Evolutionary conservation across 1,140 invertebrate species (phyloP).

Genomic region (Callitettix versicolor): DNA sequence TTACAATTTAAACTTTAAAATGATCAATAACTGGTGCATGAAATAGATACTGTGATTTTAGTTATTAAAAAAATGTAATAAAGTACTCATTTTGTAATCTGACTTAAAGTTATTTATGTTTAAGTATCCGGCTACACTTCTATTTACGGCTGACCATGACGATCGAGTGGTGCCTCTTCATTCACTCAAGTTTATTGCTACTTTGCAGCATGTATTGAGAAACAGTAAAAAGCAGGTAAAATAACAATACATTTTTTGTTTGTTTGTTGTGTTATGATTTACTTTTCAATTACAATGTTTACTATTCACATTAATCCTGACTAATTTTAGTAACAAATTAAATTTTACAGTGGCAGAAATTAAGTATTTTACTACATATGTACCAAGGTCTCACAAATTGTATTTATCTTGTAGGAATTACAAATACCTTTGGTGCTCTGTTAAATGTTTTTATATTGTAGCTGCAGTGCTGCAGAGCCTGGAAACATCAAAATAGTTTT

Average conservation of each 20-base stretch:
- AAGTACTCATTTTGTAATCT: too few species aligned
- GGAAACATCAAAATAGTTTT: too few species aligned
- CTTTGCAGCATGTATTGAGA: slow-evolving; percentile 70
- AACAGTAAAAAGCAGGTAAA: slow-evolving; percentile 41
- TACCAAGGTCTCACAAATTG: not conserved
- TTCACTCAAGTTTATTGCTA: slow-evolving; percentile 88
- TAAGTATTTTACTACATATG: not conserved
- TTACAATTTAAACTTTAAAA: too few species aligned
- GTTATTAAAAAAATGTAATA: too few species aligned
- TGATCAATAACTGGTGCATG: too few species aligned
- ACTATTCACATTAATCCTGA: too few species aligned
- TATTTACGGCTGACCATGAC: slow-evolving; percentile 95
- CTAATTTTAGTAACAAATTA: not conserved
- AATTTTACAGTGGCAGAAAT: not conserved
- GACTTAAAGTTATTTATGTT: too few species aligned
- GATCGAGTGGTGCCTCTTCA: slow-evolving; percentile 94
- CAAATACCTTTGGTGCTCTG: not conserved
- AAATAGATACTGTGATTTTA: too few species aligned
- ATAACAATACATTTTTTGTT: not conserved
- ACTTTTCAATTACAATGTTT: not conserved
- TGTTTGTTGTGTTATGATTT: not conserved
- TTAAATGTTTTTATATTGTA: too few species aligned
- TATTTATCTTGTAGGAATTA: not conserved
- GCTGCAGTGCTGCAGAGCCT: too few species aligned
- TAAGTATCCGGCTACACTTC: slow-evolving; percentile 81